Base-by-base conservation (phyloP, 2,888 invertebrate species). In the Acholoe squamosa region DNA sequence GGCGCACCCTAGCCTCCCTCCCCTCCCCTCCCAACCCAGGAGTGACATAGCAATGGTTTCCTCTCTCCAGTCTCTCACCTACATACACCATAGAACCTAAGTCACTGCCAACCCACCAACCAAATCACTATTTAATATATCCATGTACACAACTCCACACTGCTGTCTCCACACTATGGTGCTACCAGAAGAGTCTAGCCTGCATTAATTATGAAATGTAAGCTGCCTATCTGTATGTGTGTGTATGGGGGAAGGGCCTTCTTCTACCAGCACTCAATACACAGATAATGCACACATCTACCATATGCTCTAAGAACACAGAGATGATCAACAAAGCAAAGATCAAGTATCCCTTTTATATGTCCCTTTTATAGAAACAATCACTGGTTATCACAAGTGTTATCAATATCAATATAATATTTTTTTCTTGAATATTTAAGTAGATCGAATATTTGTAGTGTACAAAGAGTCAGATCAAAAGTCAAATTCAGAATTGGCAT, bases 261-360 rank as follows among this genome's bases (percentile, higher is more conserved):
- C n/a, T n/a, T n/a, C n/a, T n/a, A n/a, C n/a, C 14, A 71, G 7
- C 71, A 71, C 28, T 71, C 71, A 71, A 71, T 71, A 28, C 71
- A n/a, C 71, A 71, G 31, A 33, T 19, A 34, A 14, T 80, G 34
- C 43, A 80, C 80, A 80, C 43, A 43, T 7, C 43, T 43, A 43
- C 80, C 80, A 80, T 80, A 80, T 80, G 80, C 43, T 43, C 80
- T 22, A 43, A 43, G 19, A n/a, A 19, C 19, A 80, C 33, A 22
- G 28, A 28, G 33, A 77, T 31, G 77, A 80, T 80, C 0, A 80
- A 80, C 80, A 80, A 80, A 33, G 34, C 7, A 34, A 80, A 19
- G 43, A 80, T 80, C 33, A 80, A 80, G 25, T n/a, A 80, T 33
- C 33, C 80, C 34, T 80, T 80, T 80, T 80, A 71, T 71, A 28